Percentiles rank a stretch among this genome's conserved stretches.
Evolutionary conservation across 2,888 invertebrate species (phyloP).

Genomic region (Schizotus pectinicornis): DNA sequence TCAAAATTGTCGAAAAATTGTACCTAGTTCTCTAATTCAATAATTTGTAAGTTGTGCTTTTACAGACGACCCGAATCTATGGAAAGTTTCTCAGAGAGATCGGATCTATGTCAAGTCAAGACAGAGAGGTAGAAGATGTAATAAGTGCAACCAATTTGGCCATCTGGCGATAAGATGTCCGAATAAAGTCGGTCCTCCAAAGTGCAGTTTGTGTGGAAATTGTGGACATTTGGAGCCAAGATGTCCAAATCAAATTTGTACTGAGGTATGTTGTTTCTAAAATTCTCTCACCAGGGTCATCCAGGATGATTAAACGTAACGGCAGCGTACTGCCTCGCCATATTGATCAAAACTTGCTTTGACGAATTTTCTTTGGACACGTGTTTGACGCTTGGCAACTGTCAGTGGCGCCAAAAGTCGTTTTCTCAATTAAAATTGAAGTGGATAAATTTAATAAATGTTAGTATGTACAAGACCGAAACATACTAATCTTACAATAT

Average conservation of each 20-base stretch:
- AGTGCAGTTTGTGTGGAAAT: constrained; percentile 73
- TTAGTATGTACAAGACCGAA: no score
- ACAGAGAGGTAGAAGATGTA: constrained; percentile 60
- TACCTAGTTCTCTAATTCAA: background rate
- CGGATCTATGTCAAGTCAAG: constrained; percentile 24
- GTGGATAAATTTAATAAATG: no score
- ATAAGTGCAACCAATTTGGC: constrained; percentile 69
- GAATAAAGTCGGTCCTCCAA: constrained; percentile 55
- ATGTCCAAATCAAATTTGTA: constrained; percentile 73
- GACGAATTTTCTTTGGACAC: no score
- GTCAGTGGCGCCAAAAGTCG: no score
- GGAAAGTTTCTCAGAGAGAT: constrained; percentile 59
- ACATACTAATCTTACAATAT: no score
- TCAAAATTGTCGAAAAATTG: no score
- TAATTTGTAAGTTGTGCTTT: constrained; percentile 33
- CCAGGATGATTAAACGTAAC: no score
- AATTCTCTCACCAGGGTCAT: background rate
- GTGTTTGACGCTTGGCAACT: no score
- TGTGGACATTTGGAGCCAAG: constrained; percentile 69
- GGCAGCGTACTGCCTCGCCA: no score
- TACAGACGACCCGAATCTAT: constrained; percentile 64
- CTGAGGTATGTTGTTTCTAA: constrained; percentile 64
- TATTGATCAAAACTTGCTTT: no score
- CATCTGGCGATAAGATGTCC: constrained; percentile 68
- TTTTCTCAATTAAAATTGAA: no score